phyloP scores from a whole-genome alignment of 2,113 vertebrate species.

The Albula glossodonta region DNA sequence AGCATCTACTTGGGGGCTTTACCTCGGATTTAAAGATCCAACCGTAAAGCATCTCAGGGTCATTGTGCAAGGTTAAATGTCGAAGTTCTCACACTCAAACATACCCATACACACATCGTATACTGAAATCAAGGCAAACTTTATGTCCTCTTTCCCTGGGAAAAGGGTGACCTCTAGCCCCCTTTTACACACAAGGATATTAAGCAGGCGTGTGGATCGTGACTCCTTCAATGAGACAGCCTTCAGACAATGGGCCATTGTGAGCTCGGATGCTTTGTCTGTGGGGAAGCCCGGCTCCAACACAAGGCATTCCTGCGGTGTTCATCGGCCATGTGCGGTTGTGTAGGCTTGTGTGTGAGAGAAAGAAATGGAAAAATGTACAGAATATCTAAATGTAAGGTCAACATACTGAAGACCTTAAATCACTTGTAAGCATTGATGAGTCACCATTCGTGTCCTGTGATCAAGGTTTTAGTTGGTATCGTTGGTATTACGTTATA shows the following conservation, averaged over 20 bases:
- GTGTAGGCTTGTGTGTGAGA: background rate
- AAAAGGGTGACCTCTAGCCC: slow-evolving; percentile 44
- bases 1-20: background rate
- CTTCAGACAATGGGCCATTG: slow-evolving; percentile 25
- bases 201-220: slow-evolving; percentile 13
- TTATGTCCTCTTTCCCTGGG: slow-evolving; percentile 26
- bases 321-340: background rate
- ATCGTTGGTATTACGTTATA: background rate
- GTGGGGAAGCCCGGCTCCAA: background rate
- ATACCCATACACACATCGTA: background rate
- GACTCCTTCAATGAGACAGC: slow-evolving; percentile 17
- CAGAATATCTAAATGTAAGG: background rate
- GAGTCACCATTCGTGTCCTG: background rate
- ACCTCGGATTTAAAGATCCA: background rate
- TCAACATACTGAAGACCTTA: background rate
- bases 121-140: background rate
- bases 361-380: background rate
- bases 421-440: background rate
- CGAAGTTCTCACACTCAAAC: background rate
- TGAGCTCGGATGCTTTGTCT: slow-evolving; percentile 13
- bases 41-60: background rate
- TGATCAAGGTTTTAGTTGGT: background rate
- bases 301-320: slow-evolving; percentile 14
- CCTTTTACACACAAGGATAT: slow-evolving; percentile 1
- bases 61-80: slow-evolving; percentile 2